Evolutionary conservation across 2,113 vertebrate genomes (phyloP).

Genomic region (Pteruthius melanotis): DNA sequence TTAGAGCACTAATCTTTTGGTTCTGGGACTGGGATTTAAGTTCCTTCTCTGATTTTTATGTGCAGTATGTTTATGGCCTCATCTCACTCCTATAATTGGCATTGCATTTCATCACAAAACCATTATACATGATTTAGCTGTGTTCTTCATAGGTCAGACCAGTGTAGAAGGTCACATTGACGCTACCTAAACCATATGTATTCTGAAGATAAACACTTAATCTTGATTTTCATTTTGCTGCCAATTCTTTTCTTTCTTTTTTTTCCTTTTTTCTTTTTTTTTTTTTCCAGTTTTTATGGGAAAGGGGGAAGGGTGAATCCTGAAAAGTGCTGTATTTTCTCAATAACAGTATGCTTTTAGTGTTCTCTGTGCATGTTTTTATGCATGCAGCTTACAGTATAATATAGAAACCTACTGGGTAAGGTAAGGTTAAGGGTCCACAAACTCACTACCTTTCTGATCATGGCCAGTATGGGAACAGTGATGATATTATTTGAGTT

Average conservation of each 20-base stretch:
- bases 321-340: neutral
- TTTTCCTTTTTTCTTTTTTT: neutral
- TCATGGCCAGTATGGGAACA: neutral
- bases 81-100: constrained; percentile 59
- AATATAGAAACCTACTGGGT: neutral
- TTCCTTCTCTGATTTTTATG: constrained; percentile 61
- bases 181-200: constrained; percentile 51
- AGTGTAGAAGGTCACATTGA: constrained; percentile 56
- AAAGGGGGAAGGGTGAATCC: neutral
- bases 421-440: neutral
- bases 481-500: neutral
- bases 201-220: constrained; percentile 39
- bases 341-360: neutral
- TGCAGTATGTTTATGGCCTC: constrained; percentile 64
- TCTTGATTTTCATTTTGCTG: constrained; percentile 32
- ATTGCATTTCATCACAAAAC: constrained; percentile 63
- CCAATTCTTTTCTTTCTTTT: neutral
- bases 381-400: neutral
- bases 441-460: neutral
- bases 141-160: constrained; percentile 60
- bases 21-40: constrained; percentile 58
- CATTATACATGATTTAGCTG: constrained; percentile 61
- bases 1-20: constrained; percentile 57
- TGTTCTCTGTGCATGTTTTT: neutral
- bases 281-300: neutral